Base-by-base conservation (phyloP, 2,797 vertebrate species). In the Gephyroberyx darwinii region DNA sequence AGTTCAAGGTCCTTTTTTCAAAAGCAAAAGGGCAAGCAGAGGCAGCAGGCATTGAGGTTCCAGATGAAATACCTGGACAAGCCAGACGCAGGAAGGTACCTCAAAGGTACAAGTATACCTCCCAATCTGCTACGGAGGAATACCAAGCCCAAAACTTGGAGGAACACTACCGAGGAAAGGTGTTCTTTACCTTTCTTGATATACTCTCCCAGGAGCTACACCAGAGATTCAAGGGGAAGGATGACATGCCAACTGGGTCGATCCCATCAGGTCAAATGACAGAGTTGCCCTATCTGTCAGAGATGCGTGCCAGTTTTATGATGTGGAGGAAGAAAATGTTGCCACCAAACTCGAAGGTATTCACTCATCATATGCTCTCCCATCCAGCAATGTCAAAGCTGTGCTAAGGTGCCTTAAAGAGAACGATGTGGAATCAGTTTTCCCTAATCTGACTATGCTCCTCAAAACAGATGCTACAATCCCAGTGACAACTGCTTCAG, bases 1-100 rank as follows among this genome's bases (percentile, higher is more conserved):
- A 61, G 39, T 45, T 63, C 20, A 47, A 48, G 43, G 19, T 63
- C 30, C 43, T 59, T 37, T 69, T 69, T 51, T 33, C 54, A 50
- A 59, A 69, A 59, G 66, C 66, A 37, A 69, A 69, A 48, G 31
- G 17, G 9, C 31, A 57, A 37, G 43, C 66, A 20, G 55, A 30
- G 12, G 60, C 60, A 48, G 60, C 60, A 26, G 43, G 43, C 19
- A 63, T 48, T 48, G 39, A 63, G 43, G 60, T 63, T 2, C 60
- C 20, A 48, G 22, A 47, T 14, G 19, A 63, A 48, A 48, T 48
- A 47, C 60, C 60, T 30, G 59, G 43, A 9, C 60, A 63, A 63
- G 60, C 22, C 41, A 63, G 60, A 48, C 20, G 8, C 43, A 48
- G 43, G 22, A 63, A 63, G 58, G 58, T 45, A 61, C 58, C 39